Evolutionary conservation across 2,797 vertebrate species (phyloP).

Genomic region (Enteromius fasciolatus): DNA sequence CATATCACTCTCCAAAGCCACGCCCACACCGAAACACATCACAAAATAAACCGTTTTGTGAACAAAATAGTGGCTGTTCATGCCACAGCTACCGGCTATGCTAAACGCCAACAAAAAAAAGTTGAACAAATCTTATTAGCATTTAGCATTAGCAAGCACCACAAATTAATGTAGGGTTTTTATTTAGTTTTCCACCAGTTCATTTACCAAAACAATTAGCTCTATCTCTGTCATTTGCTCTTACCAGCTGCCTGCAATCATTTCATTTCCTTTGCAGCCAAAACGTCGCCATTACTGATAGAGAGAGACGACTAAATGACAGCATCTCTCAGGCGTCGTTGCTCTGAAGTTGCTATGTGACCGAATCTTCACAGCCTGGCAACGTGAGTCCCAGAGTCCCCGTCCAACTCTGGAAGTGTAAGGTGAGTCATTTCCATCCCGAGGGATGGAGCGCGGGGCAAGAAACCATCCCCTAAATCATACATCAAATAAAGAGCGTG

Average conservation of each 20-base stretch:
- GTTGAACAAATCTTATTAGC: too few species aligned
- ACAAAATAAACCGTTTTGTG: not conserved
- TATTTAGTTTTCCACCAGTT: not conserved
- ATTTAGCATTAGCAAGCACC: not conserved
- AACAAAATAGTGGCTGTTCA: not conserved
- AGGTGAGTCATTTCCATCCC: slow-evolving; percentile 35
- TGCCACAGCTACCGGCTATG: not conserved
- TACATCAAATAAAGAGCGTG: slow-evolving; percentile 17
- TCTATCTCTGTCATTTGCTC: not conserved
- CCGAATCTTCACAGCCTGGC: slow-evolving; percentile 42
- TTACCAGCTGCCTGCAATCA: not conserved
- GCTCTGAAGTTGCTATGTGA: slow-evolving; percentile 50
- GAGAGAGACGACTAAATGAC: not conserved
- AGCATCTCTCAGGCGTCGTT: slow-evolving; percentile 18
- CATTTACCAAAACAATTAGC: not conserved
- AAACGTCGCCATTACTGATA: not conserved
- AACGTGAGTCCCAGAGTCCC: slow-evolving; percentile 49
- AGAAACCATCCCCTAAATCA: slow-evolving; percentile 17
- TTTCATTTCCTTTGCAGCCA: not conserved
- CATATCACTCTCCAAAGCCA: not conserved
- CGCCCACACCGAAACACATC: too few species aligned
- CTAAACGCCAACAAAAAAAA: not conserved
- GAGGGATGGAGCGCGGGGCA: not conserved
- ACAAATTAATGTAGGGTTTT: not conserved
- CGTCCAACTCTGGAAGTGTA: slow-evolving; percentile 29